Conservation (phyloP, 2,888 invertebrate genomes). For the Cantharis rufa region DNA sequence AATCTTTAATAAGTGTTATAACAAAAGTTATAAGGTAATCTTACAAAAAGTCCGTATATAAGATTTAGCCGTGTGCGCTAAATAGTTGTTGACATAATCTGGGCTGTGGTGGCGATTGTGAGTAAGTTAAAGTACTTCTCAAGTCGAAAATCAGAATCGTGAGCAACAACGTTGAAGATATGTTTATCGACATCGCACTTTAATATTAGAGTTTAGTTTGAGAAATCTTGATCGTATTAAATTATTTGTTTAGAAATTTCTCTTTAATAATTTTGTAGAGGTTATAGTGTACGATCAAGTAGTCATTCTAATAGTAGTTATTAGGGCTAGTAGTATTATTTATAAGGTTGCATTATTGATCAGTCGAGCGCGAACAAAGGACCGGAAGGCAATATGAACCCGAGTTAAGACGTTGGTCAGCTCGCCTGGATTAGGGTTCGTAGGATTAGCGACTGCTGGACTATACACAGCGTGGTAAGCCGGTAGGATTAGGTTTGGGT, state of each 20-base stretch:
- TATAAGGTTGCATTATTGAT: constrained; percentile 59
- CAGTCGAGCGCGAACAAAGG: constrained; percentile 54
- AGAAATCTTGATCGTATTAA: constrained; percentile 1
- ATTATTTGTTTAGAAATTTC: background rate
- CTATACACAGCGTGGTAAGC: constrained; percentile 57
- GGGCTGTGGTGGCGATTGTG: constrained; percentile 40
- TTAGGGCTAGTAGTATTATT: constrained; percentile 53
- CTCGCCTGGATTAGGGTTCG: constrained; percentile 56
- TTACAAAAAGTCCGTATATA: constrained; percentile 36
- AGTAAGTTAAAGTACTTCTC: constrained; percentile 36
- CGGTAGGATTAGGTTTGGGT: constrained; percentile 55
- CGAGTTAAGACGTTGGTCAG: constrained; percentile 59
- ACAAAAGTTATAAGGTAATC: constrained; percentile 36
- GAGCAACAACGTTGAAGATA: constrained; percentile 35
- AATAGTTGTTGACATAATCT: constrained; percentile 45
- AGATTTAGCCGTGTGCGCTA: constrained; percentile 39
- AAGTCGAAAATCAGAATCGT: constrained; percentile 24
- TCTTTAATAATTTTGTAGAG: constrained; percentile 4
- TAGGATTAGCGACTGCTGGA: constrained; percentile 58
- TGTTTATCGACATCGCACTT: constrained; percentile 26
- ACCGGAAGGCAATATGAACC: constrained; percentile 57
- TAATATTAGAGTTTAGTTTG: constrained; percentile 7
- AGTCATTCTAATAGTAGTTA: constrained; percentile 37
- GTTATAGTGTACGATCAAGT: constrained; percentile 13
- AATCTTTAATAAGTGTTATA: constrained; percentile 41